Conservation (phyloP, 1,140 invertebrate genomes). For the Argopecten irradians region DNA sequence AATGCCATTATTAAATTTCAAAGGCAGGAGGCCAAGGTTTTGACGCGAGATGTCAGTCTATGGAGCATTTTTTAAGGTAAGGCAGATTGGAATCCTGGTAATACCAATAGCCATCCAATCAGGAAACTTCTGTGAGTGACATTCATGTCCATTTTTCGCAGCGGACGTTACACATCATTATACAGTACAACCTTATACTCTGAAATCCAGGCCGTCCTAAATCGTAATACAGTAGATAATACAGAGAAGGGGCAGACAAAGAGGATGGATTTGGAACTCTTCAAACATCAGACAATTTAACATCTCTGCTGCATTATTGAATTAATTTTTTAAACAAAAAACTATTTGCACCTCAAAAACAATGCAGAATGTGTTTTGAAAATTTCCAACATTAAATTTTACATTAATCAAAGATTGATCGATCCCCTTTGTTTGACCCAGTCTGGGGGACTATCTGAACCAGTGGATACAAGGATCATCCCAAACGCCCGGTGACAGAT, state of each 20-base stretch:
- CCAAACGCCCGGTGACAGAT: too few species aligned
- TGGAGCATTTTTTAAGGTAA: not conserved
- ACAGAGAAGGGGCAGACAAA: not conserved
- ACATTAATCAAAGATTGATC: too few species aligned
- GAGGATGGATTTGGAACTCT: too few species aligned
- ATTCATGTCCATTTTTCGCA: not conserved
- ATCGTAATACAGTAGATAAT: not conserved
- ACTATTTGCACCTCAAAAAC: too few species aligned
- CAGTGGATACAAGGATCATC: too few species aligned
- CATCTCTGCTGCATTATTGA: too few species aligned
- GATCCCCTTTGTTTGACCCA: too few species aligned
- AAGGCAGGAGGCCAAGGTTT: not conserved
- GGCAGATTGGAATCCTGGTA: not conserved
- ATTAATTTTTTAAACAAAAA: too few species aligned
- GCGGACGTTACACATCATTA: not conserved
- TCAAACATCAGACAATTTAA: too few species aligned
- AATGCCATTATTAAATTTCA: slow-evolving; percentile 2
- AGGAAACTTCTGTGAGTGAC: not conserved
- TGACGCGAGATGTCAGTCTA: not conserved
- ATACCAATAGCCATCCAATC: not conserved
- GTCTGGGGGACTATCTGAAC: too few species aligned
- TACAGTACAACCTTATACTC: not conserved
- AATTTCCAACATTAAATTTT: too few species aligned
- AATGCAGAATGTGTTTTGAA: too few species aligned
- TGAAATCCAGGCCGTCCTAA: not conserved